phyloP scores from a whole-genome alignment of 2,113 vertebrate genomes.

The Haliaeetus leucogaster region DNA sequence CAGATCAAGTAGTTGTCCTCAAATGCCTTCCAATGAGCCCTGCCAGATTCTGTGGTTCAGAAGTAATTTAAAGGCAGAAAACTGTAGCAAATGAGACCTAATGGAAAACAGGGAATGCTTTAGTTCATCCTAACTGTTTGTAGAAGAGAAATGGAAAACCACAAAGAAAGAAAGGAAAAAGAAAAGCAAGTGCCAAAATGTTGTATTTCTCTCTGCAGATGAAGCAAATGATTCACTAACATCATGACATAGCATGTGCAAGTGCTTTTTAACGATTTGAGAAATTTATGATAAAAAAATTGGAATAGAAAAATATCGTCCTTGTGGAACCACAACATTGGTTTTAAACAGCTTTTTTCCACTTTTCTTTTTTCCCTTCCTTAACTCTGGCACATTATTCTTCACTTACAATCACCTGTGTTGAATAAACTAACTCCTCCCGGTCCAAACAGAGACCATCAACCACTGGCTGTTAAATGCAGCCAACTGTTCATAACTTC shows the following conservation, averaged over 20 bases:
- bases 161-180: conserved; percentile 45
- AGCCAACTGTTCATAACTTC: conserved; percentile 12
- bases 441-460: background rate
- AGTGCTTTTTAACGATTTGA: conserved; percentile 6
- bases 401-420: background rate
- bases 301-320: background rate
- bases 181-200: conserved; percentile 22
- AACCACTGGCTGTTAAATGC: conserved; percentile 12
- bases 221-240: conserved; percentile 13
- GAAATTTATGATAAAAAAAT: background rate
- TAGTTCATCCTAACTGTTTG: conserved; percentile 63
- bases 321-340: background rate
- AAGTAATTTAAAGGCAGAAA: conserved; percentile 85
- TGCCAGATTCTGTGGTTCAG: conserved; percentile 80
- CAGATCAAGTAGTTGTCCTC: conserved; percentile 82
- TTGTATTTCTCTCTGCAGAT: background rate
- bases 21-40: conserved; percentile 78
- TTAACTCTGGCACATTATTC: background rate
- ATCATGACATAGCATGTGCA: background rate
- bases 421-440: background rate
- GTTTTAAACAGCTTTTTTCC: background rate
- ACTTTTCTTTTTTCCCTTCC: background rate
- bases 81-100: conserved; percentile 82
- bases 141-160: conserved; percentile 60
- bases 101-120: conserved; percentile 79